Evolutionary conservation across 2,888 invertebrate species (phyloP).

Genomic region (Perithous albicinctus): DNA sequence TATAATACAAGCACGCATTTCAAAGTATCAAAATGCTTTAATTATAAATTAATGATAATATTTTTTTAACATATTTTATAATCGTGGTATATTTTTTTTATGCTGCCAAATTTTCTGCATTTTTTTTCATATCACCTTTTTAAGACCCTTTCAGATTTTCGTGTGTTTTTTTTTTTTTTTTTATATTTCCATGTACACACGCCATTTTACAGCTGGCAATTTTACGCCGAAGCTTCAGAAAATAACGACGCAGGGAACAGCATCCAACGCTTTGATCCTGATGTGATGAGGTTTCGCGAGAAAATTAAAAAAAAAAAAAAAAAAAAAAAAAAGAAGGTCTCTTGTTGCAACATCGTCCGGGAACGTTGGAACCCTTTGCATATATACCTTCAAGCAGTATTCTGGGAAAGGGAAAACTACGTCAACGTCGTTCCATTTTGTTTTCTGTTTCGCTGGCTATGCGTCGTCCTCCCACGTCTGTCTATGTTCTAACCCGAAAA

Average conservation of each 20-base stretch:
- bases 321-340: no score
- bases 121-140: not conserved
- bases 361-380: not conserved
- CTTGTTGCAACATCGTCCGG: not conserved
- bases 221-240: not conserved
- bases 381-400: not conserved
- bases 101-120: not conserved
- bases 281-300: slow-evolving; percentile 13
- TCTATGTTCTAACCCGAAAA: slow-evolving; percentile 8
- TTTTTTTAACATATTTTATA: no score
- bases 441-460: not conserved
- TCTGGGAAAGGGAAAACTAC: not conserved
- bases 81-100: not conserved
- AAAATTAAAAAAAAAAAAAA: not conserved
- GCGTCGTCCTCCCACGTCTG: not conserved
- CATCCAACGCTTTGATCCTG: slow-evolving; percentile 2
- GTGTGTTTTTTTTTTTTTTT: not conserved
- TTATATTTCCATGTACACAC: not conserved
- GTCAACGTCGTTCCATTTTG: slow-evolving; percentile 8
- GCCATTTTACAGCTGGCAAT: not conserved
- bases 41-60: no score
- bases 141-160: not conserved
- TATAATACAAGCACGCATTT: not conserved
- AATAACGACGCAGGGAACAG: not conserved
- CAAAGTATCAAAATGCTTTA: no score